Percentiles rank a stretch among this genome's conserved stretches.
These are phyloP conservation scores for Laterallus jamaicensis DNA, from an alignment of 2,113 vertebrate species.

Conservation along the genomic window DNA sequence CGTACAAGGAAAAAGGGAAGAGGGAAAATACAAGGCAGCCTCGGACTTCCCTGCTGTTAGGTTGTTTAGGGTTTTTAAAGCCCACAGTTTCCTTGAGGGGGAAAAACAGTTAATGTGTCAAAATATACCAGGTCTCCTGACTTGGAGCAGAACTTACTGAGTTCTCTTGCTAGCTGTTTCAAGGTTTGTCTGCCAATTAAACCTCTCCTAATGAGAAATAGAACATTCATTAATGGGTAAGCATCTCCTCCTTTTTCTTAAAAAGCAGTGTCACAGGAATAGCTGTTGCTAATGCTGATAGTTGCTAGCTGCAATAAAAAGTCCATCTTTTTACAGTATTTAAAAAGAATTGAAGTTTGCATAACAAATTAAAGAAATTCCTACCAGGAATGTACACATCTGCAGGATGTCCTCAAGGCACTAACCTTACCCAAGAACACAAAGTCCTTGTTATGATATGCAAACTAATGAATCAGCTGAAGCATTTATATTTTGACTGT, in stretches of 20 bases:
- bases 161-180: neutral
- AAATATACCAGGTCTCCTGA: neutral
- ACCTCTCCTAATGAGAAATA: neutral
- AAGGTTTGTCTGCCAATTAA: neutral
- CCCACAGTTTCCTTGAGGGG: slow-evolving; percentile 19
- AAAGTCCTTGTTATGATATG: slow-evolving; percentile 18
- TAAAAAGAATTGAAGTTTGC: slow-evolving; percentile 42
- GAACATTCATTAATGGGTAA: neutral
- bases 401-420: slow-evolving; percentile 20
- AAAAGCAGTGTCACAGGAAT: neutral
- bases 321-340: slow-evolving; percentile 27
- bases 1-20: neutral
- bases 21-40: neutral
- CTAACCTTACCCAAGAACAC: slow-evolving; percentile 26
- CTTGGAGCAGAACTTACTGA: neutral
- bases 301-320: neutral
- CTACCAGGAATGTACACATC: neutral
- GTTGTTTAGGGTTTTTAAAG: neutral
- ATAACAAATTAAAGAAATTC: slow-evolving; percentile 53
- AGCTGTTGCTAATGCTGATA: neutral
- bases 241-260: neutral
- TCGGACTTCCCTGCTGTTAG: neutral
- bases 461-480: slow-evolving; percentile 1
- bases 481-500: slow-evolving; percentile 47
- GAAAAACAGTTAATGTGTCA: neutral